phyloP scores from a whole-genome alignment of 2,113 vertebrate species.

The Balaeniceps rex region DNA sequence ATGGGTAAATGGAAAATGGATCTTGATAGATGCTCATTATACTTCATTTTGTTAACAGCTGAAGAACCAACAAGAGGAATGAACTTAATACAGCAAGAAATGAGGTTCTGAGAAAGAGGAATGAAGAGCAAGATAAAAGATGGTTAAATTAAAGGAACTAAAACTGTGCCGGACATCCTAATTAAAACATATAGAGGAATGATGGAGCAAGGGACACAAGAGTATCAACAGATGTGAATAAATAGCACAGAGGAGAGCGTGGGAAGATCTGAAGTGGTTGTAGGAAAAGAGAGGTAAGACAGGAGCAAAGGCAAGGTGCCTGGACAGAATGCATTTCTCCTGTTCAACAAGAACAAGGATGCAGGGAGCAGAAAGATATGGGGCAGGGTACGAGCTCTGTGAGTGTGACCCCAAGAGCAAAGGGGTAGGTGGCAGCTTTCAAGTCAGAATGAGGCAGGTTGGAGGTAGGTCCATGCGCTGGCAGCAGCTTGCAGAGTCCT shows the following conservation, averaged over 20 bases:
- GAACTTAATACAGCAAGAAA: constrained; percentile 12
- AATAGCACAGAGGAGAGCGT: background rate
- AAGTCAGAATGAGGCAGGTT: background rate
- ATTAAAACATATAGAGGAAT: background rate
- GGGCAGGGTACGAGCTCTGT: background rate
- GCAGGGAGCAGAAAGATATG: background rate
- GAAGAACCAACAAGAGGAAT: constrained; percentile 5
- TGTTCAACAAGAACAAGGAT: background rate
- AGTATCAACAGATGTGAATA: background rate
- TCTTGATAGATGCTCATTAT: constrained; percentile 17
- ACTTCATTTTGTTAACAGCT: constrained; percentile 1
- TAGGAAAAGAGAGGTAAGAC: background rate
- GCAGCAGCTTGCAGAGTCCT: background rate
- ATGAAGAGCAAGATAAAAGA: background rate
- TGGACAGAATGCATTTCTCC: background rate
- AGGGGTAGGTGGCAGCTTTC: background rate
- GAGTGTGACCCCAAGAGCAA: background rate
- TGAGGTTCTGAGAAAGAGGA: background rate
- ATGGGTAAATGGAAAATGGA: background rate
- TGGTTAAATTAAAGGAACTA: constrained; percentile 31
- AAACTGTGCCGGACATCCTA: background rate
- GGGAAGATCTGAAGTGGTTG: background rate
- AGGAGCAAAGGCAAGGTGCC: background rate
- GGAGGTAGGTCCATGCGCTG: background rate
- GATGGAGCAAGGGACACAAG: background rate